Evolutionary conservation across 1,140 invertebrate species (phyloP).

Genomic region (Drosophila azteca): DNA sequence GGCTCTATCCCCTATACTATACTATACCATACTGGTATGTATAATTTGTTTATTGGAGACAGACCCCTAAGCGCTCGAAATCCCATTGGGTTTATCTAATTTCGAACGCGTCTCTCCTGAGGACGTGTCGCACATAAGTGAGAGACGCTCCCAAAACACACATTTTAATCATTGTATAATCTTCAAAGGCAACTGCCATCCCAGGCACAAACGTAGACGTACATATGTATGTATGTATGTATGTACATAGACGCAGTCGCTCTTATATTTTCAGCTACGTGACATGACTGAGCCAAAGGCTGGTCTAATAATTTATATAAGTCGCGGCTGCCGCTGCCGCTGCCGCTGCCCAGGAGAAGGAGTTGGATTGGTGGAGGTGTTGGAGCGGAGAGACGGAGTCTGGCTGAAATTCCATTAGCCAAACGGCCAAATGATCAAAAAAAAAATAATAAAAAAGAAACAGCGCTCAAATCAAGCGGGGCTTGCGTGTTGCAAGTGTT

Average conservation of each 20-base stretch:
- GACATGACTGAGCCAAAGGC: conserved; percentile 43
- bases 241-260: conserved; percentile 17
- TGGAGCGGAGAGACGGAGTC: neutral
- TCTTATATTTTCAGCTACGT: conserved; percentile 33
- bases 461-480: conserved; percentile 60
- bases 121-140: conserved; percentile 47
- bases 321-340: neutral
- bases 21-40: too few relatives aligned
- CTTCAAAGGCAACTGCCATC: conserved; percentile 16
- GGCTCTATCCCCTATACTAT: too few relatives aligned
- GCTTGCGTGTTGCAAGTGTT: conserved; percentile 71
- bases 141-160: conserved; percentile 53
- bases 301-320: conserved; percentile 53
- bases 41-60: neutral
- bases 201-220: conserved; percentile 2
- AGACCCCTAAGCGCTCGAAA: conserved; percentile 4
- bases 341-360: neutral
- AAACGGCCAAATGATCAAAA: conserved; percentile 51
- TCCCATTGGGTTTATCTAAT: conserved; percentile 22
- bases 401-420: conserved; percentile 45
- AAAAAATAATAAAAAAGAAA: conserved; percentile 29
- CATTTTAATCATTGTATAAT: conserved; percentile 55
- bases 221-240: too few relatives aligned
- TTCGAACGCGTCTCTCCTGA: conserved; percentile 5
- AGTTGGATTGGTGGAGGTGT: neutral